Evolutionary conservation across 1,140 invertebrate species (phyloP).

Genomic region (Cryptotermes secundus): DNA sequence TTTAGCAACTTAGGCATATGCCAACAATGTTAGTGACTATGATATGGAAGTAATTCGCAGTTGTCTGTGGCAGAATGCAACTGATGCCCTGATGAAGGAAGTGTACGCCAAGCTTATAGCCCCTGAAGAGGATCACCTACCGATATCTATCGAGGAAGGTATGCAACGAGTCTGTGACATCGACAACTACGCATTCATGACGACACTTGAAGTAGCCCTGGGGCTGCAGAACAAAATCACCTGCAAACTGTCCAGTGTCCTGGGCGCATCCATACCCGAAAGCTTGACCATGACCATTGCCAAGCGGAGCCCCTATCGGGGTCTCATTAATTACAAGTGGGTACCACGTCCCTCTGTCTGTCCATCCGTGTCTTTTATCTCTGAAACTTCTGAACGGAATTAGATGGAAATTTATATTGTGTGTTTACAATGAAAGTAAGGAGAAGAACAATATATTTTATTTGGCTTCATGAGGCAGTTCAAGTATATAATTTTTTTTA

Average conservation of each 20-base stretch:
- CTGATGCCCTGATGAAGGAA: conserved; percentile 22
- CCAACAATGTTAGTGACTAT: too few species aligned
- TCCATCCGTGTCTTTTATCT: too few species aligned
- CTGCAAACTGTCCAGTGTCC: not conserved
- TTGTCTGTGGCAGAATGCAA: conserved; percentile 24
- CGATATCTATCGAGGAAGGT: conserved; percentile 11
- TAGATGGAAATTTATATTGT: too few species aligned
- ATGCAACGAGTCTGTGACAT: conserved; percentile 11
- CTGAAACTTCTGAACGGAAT: too few species aligned
- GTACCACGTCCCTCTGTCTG: not conserved
- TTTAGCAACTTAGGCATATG: too few species aligned
- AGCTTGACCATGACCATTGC: not conserved
- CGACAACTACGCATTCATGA: conserved; percentile 24
- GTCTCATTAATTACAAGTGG: conserved; percentile 25
- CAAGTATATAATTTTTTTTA: too few species aligned
- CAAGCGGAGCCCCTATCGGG: conserved; percentile 9
- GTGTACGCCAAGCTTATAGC: conserved; percentile 24
- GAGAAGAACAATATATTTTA: too few species aligned
- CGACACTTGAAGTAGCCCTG: conserved; percentile 13
- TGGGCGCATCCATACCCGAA: not conserved
- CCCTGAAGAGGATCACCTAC: not conserved
- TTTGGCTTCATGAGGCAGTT: too few species aligned
- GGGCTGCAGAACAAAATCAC: not conserved
- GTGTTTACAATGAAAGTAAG: too few species aligned
- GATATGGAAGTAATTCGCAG: too few species aligned